These are phyloP conservation scores for Phasianus colchicus DNA, from an alignment of 2,113 vertebrate genomes.

Conservation along the genomic window DNA sequence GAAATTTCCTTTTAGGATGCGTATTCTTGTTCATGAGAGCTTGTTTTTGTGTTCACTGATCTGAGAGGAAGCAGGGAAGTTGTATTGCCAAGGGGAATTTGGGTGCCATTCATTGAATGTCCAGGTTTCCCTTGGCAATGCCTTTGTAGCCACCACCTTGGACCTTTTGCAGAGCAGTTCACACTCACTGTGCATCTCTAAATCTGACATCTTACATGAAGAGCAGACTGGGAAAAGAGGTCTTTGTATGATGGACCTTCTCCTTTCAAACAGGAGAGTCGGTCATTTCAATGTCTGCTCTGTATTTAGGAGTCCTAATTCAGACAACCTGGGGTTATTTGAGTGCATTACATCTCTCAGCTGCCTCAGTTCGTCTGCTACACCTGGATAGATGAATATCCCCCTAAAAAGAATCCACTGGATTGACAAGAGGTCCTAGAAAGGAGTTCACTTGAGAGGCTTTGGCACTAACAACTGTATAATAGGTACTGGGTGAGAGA, in stretches of 20 bases:
- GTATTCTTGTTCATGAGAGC: background rate
- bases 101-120: background rate
- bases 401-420: background rate
- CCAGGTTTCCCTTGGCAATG: background rate
- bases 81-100: background rate
- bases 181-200: background rate
- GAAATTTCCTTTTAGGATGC: rapidly evolving
- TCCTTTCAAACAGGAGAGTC: background rate
- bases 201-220: background rate
- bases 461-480: background rate
- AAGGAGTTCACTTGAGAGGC: background rate
- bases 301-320: background rate
- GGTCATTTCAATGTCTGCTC: background rate
- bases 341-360: background rate
- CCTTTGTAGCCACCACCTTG: background rate
- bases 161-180: background rate
- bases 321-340: background rate
- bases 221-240: background rate
- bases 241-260: background rate
- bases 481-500: background rate
- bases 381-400: background rate
- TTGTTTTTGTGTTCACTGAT: background rate
- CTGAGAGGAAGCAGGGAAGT: background rate
- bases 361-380: background rate
- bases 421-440: background rate